Base-by-base conservation (phyloP, 2,113 vertebrate species). In the Cyphomyrus plagiostoma region DNA sequence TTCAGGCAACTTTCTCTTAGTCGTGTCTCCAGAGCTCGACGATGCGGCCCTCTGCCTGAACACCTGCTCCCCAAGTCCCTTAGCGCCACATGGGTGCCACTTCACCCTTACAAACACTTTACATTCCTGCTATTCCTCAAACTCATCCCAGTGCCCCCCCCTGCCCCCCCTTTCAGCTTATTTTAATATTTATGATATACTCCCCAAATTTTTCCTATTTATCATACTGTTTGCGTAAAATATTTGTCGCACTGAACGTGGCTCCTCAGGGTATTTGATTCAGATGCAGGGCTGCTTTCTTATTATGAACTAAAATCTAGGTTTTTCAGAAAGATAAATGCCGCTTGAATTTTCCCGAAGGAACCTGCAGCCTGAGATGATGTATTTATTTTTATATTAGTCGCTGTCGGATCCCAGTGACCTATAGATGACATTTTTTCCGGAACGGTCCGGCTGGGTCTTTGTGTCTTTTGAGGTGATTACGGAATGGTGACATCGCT, bases 101-200 rank as follows among this genome's bases (percentile, higher is more conserved):
- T 23, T n/a, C 56, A 66, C 23, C 58, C 15, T 35, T 77, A 48
- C 8, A 66, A 46, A 90, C 66, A 87, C 46, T 88, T 46, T 82
- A 74, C n/a, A 10, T 48, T 56, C 6, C 10, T 7, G 21, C 8
- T 85, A 23, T 49, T 48, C 46, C 17, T 48, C 46, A 48, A 42
- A 46, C 45, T 6, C 3, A 8, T 23, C 35, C 8, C 30, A 21
- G 66, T 26, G 39, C 23, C 70, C 30, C 48, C 48, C 49, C 77
- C 13, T 4, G 3, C 3, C 42, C 42, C 42, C 42, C 50, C 3
- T 89, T 89, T 90, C 58, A 89, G 83, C 88, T 80, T 26, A 88
- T 82, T 90, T 91, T 89, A 92, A 92, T 92, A 90, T 93, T 92
- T 88, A 62, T 91, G 86, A 91, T 91, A 92, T 89, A 89, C 89